Percentiles rank a stretch among this genome's conserved stretches.
Conservation (phyloP, 2,113 vertebrate genomes). For the Bufo gargarizans region DNA sequence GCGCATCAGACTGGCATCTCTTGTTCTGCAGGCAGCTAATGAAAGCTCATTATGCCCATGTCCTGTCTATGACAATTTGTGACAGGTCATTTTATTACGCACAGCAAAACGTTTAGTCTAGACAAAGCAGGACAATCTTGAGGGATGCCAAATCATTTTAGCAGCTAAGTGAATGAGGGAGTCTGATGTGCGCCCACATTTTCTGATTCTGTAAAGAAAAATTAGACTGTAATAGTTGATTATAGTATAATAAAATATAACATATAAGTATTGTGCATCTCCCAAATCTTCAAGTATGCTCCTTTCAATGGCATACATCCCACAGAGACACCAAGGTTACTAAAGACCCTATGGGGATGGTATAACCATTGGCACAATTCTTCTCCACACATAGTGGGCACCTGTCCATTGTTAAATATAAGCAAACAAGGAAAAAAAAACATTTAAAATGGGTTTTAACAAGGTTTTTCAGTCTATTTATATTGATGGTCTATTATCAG, state of each 20-base stretch:
- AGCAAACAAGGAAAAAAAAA: too few species aligned
- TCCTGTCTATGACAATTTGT: constrained; percentile 15
- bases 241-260: neutral
- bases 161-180: neutral
- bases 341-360: too few species aligned
- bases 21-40: constrained; percentile 16
- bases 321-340: too few species aligned
- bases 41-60: constrained; percentile 2
- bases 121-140: constrained; percentile 7
- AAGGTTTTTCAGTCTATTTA: too few species aligned
- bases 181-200: neutral
- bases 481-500: too few species aligned
- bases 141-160: neutral
- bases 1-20: constrained; percentile 30
- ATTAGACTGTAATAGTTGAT: neutral
- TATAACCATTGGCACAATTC: too few species aligned
- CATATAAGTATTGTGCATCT: neutral
- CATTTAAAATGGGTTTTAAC: too few species aligned
- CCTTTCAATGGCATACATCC: too few species aligned
- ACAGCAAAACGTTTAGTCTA: constrained; percentile 35
- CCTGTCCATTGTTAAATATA: too few species aligned
- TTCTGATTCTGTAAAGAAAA: neutral
- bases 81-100: constrained; percentile 38
- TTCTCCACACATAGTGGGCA: too few species aligned
- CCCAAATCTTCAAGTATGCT: neutral